A percentile compares a stretch with the other conserved stretches of the same genome.
Evolutionary conservation across 2,888 invertebrate genomes (phyloP).

Genomic region (Cyrtodaria siliqua): DNA sequence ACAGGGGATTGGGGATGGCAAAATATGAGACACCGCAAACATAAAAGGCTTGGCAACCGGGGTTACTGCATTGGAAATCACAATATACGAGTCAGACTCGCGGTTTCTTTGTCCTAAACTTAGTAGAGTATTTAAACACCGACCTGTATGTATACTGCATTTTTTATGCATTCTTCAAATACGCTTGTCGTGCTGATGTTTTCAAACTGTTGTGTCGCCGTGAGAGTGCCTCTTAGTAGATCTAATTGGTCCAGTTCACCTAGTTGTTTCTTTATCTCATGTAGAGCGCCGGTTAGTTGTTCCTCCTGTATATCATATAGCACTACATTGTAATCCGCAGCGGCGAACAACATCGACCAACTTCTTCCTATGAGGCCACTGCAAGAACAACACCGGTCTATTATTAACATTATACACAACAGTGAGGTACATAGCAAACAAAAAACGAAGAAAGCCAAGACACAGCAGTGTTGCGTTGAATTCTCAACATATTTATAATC

Average conservation of each 20-base stretch:
- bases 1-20: too few relatives aligned
- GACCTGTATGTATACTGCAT: slow-evolving; percentile 90
- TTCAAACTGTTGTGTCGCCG: slow-evolving; percentile 91
- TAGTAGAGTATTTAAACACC: too few relatives aligned
- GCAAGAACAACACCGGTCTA: slow-evolving; percentile 24
- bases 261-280: slow-evolving; percentile 90
- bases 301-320: slow-evolving; percentile 90
- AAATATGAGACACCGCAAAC: too few relatives aligned
- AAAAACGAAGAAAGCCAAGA: too few relatives aligned
- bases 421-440: too few relatives aligned
- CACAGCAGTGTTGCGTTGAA: too few relatives aligned
- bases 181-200: slow-evolving; percentile 92
- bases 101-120: too few relatives aligned
- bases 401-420: too few relatives aligned
- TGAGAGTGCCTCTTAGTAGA: slow-evolving; percentile 91
- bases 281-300: slow-evolving; percentile 86
- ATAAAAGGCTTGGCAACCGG: too few relatives aligned
- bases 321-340: slow-evolving; percentile 94
- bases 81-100: too few relatives aligned
- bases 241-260: slow-evolving; percentile 85
- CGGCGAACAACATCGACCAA: slow-evolving; percentile 98
- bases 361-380: slow-evolving; percentile 98
- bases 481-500: too few relatives aligned
- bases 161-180: slow-evolving; percentile 91
- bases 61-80: too few relatives aligned